phyloP scores from a whole-genome alignment of 1,140 invertebrate genomes.

The Hestina assimilis region DNA sequence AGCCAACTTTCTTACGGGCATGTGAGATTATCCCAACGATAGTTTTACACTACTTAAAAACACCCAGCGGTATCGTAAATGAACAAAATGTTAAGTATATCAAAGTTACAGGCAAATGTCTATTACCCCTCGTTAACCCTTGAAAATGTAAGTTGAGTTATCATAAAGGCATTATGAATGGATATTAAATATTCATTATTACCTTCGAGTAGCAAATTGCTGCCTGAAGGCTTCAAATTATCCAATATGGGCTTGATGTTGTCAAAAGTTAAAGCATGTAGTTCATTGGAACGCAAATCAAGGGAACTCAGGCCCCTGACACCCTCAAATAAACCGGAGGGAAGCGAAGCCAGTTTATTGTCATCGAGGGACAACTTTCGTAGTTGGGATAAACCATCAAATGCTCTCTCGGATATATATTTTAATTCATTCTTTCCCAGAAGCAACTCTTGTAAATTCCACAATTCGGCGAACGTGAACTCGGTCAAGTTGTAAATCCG shows the following conservation, averaged over 20 bases:
- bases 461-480: slow-evolving; percentile 86
- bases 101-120: slow-evolving; percentile 23
- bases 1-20: slow-evolving; percentile 26
- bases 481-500: slow-evolving; percentile 85
- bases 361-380: slow-evolving; percentile 83
- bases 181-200: slow-evolving; percentile 76
- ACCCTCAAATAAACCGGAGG: slow-evolving; percentile 82
- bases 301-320: slow-evolving; percentile 83
- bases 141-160: slow-evolving; percentile 49
- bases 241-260: slow-evolving; percentile 50
- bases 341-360: slow-evolving; percentile 84
- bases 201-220: slow-evolving; percentile 87
- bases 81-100: slow-evolving; percentile 27
- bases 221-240: slow-evolving; percentile 84
- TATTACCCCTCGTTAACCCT: slow-evolving; percentile 29
- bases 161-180: slow-evolving; percentile 27
- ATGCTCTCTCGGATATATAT: slow-evolving; percentile 84
- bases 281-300: slow-evolving; percentile 85
- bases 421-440: slow-evolving; percentile 84
- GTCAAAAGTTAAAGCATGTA: slow-evolving; percentile 86
- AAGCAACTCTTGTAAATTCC: slow-evolving; percentile 83
- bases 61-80: slow-evolving; percentile 24
- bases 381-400: slow-evolving; percentile 84
- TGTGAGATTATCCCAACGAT: slow-evolving; percentile 25
- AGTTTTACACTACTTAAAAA: slow-evolving; percentile 31